Conservation (phyloP, 2,113 vertebrate genomes). For the Labrus mixtus region DNA sequence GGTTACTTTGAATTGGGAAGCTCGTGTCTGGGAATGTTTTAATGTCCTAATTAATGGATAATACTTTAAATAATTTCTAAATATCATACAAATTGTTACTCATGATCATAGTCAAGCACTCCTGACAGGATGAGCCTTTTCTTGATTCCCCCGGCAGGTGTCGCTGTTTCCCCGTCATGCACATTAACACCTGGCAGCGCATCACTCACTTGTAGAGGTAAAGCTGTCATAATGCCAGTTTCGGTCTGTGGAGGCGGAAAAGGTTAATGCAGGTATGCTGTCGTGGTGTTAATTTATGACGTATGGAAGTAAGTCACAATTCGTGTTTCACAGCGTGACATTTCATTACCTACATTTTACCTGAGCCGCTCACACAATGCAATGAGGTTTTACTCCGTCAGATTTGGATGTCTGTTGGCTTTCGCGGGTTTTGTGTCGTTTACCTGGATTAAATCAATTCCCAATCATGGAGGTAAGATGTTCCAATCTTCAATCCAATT, state of each 20-base stretch:
- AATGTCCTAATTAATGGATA: no score
- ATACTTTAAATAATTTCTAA: no score
- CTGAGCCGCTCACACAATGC: constrained; percentile 27
- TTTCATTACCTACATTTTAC: neutral
- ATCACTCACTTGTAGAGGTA: neutral
- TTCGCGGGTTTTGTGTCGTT: constrained; percentile 19
- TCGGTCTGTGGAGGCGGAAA: neutral
- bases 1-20: no score
- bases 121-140: no score
- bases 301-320: neutral
- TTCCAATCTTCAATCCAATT: neutral
- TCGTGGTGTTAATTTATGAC: neutral
- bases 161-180: neutral
- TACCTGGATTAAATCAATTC: constrained; percentile 39
- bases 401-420: constrained; percentile 33
- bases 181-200: neutral
- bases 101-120: no score
- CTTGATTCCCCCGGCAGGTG: neutral
- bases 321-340: no score
- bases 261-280: no score
- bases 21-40: no score
- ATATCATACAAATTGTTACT: no score
- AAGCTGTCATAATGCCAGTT: neutral
- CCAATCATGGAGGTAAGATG: constrained; percentile 44
- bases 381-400: constrained; percentile 41